These are phyloP conservation scores for Alethe castanea DNA, from an alignment of 2,113 vertebrate genomes.

Conservation along the genomic window DNA sequence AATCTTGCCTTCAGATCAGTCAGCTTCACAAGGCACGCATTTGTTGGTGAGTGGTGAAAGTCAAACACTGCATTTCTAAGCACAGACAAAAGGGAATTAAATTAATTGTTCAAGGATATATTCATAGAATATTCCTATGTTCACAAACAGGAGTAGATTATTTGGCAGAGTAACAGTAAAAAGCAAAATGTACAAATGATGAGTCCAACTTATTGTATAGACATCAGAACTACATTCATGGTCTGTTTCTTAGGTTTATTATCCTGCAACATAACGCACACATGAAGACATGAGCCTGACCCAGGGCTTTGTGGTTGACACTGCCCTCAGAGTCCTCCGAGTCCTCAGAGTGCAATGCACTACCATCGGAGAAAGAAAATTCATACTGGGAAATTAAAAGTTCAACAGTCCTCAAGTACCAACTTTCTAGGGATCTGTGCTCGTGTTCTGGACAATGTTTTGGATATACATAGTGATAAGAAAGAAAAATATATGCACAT, in stretches of 20 bases:
- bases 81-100: not conserved
- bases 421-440: not conserved
- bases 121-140: not conserved
- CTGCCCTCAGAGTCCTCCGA: not conserved
- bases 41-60: not conserved
- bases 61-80: not conserved
- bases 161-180: not conserved
- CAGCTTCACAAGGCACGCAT: not conserved
- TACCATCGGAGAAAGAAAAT: not conserved
- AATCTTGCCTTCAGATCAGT: not conserved
- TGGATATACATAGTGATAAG: not conserved
- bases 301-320: not conserved
- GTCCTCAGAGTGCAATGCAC: fast-evolving
- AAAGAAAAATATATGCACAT: not conserved
- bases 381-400: not conserved
- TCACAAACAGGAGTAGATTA: not conserved
- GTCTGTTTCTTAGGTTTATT: not conserved
- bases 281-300: not conserved
- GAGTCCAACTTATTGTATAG: not conserved
- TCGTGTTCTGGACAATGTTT: not conserved
- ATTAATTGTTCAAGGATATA: not conserved
- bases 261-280: not conserved
- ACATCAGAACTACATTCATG: not conserved
- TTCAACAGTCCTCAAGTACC: not conserved
- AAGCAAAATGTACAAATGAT: not conserved